phyloP scores from a whole-genome alignment of 2,888 invertebrate species.

The Bombylius discolor region DNA sequence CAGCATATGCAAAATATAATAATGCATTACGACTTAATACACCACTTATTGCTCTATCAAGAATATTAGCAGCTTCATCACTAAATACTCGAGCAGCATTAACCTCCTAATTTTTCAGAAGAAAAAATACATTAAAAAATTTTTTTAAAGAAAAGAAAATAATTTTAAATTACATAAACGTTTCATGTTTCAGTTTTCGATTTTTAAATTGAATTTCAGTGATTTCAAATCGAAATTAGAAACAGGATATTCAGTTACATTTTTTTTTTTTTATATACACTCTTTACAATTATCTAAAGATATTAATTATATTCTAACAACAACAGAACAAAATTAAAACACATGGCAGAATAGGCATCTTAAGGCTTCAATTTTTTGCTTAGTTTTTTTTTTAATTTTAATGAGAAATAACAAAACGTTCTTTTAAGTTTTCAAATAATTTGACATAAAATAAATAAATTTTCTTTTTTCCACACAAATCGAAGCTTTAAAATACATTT shows the following conservation, averaged over 20 bases:
- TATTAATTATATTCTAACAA: too few relatives aligned
- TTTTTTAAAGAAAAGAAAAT: not conserved
- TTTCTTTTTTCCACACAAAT: not conserved
- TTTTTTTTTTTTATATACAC: not conserved
- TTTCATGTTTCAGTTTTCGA: too few relatives aligned
- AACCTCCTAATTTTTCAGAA: constrained; percentile 53
- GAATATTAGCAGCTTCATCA: constrained; percentile 89
- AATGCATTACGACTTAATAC: constrained; percentile 84
- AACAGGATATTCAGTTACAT: not conserved
- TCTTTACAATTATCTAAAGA: too few relatives aligned
- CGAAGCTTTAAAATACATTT: constrained; percentile 12
- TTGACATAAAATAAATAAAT: too few relatives aligned
- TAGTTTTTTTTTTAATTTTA: not conserved
- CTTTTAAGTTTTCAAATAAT: not conserved
- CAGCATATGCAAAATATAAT: constrained; percentile 95
- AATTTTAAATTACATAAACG: too few relatives aligned
- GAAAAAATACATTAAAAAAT: not conserved
- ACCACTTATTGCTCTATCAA: constrained; percentile 84
- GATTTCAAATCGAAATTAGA: too few relatives aligned
- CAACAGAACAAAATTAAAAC: constrained; percentile 21
- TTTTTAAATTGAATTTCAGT: too few relatives aligned
- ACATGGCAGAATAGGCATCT: constrained; percentile 24
- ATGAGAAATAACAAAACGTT: too few relatives aligned
- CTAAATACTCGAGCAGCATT: constrained; percentile 85
- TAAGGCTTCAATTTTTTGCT: constrained; percentile 23